A percentile compares a stretch with the other conserved stretches of the same genome.
Evolutionary conservation across 2,888 invertebrate genomes (phyloP).

Genomic region (Sussaba pulchella): DNA sequence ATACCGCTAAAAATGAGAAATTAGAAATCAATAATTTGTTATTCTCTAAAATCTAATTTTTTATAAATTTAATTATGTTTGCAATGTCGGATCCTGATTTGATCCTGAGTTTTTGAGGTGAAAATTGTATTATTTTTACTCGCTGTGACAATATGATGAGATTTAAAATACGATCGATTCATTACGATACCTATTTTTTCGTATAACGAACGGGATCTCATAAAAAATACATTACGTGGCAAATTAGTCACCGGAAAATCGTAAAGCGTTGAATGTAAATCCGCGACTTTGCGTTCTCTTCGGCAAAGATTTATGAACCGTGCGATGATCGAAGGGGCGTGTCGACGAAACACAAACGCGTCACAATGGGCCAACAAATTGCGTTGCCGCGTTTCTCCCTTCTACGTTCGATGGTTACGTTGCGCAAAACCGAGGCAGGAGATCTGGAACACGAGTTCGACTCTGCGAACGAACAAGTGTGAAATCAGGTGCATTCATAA

Average conservation of each 20-base stretch:
- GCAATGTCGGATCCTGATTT: no score
- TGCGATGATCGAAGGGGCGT: constrained; percentile 55
- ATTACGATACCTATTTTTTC: no score
- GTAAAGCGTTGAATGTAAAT: constrained; percentile 62
- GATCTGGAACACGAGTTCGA: background rate
- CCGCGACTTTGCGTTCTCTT: constrained; percentile 48
- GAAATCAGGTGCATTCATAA: constrained; percentile 83
- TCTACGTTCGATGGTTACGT: constrained; percentile 76
- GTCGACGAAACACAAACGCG: constrained; percentile 64
- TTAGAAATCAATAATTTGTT: no score
- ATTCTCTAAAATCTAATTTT: no score
- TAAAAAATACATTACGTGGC: background rate
- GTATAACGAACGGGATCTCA: background rate
- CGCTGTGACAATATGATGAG: no score
- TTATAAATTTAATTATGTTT: no score
- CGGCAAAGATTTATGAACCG: constrained; percentile 66
- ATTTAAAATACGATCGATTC: no score
- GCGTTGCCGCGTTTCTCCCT: constrained; percentile 67
- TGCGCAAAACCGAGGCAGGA: constrained; percentile 52
- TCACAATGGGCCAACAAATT: constrained; percentile 80
- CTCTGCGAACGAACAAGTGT: constrained; percentile 82
- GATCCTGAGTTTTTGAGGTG: no score
- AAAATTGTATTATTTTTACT: no score
- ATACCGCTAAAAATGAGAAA: no score
- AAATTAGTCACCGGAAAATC: background rate